phyloP scores from a whole-genome alignment of 2,113 vertebrate genomes.

The Empidonax traillii region DNA sequence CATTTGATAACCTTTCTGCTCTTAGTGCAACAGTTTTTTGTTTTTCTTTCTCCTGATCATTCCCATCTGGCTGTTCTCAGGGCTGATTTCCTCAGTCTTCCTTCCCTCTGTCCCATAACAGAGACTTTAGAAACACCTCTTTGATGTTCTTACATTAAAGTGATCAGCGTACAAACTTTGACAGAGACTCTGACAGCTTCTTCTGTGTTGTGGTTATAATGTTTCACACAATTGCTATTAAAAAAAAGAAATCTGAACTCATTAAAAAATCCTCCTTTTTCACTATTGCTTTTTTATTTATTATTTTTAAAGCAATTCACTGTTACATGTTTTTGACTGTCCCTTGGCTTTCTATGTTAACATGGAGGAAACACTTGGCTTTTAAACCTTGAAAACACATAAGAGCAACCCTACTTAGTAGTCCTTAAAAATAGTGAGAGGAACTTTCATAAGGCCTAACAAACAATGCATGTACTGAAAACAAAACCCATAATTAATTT shows the following conservation, averaged over 20 bases:
- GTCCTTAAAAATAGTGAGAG: neutral
- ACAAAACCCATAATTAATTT: neutral
- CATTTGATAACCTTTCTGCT: neutral
- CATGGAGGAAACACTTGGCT: constrained; percentile 2
- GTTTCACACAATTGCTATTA: constrained; percentile 31
- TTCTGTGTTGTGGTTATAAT: neutral
- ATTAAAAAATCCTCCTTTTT: constrained; percentile 60
- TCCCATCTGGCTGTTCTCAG: neutral
- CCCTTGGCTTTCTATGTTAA: neutral
- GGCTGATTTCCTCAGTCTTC: neutral
- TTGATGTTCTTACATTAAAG: neutral
- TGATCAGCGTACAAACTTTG: constrained; percentile 60
- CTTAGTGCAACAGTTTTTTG: neutral
- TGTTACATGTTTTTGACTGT: constrained; percentile 66
- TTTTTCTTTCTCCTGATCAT: neutral
- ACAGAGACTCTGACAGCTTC: constrained; percentile 40
- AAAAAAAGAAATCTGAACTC: constrained; percentile 59
- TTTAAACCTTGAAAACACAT: neutral
- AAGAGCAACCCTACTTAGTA: neutral
- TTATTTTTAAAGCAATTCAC: constrained; percentile 39
- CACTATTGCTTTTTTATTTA: constrained; percentile 47
- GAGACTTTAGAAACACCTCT: neutral
- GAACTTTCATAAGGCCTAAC: neutral
- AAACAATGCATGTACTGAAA: neutral
- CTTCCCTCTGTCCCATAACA: neutral